Conservation (phyloP, 1,140 invertebrate species). For the Drosophila sucinea region DNA sequence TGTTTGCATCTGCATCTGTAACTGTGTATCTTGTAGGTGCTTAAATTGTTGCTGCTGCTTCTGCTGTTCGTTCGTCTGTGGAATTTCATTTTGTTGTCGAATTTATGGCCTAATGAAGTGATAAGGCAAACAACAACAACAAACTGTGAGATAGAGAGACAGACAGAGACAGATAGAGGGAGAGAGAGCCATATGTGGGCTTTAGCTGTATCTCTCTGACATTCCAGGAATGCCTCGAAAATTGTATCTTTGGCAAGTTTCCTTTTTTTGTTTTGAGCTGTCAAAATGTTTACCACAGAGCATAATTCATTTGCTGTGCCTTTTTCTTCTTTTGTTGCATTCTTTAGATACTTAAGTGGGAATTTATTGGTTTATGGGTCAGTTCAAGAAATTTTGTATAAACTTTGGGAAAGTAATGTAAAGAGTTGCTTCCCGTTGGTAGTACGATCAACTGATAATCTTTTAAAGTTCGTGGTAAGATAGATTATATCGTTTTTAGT, state of each 20-base stretch:
- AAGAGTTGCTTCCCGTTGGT: neutral
- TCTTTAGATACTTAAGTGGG: constrained; percentile 68
- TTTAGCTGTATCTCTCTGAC: constrained; percentile 55
- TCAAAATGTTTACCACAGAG: constrained; percentile 75
- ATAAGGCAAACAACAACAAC: constrained; percentile 72
- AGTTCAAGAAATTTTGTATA: constrained; percentile 46
- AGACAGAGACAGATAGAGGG: constrained; percentile 4
- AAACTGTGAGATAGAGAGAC: constrained; percentile 18
- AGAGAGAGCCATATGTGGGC: constrained; percentile 45
- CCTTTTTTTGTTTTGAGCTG: constrained; percentile 56
- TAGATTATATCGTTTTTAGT: no score
- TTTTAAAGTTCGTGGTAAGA: no score
- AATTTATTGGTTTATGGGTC: constrained; percentile 76
- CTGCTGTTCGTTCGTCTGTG: constrained; percentile 58
- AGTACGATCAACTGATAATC: no score
- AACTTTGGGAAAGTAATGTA: neutral
- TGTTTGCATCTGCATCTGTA: constrained; percentile 65
- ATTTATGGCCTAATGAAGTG: constrained; percentile 82
- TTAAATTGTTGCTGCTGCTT: constrained; percentile 54
- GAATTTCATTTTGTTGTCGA: constrained; percentile 80
- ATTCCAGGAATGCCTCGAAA: constrained; percentile 69
- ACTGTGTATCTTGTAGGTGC: constrained; percentile 72
- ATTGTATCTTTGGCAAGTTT: constrained; percentile 53
- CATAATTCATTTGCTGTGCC: constrained; percentile 70
- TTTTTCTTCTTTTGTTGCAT: constrained; percentile 44